Evolutionary conservation across 2,113 vertebrate genomes (phyloP), one percentile per base, ranked within the genome.

Genomic region (Daubentonia madagascariensis): DNA sequence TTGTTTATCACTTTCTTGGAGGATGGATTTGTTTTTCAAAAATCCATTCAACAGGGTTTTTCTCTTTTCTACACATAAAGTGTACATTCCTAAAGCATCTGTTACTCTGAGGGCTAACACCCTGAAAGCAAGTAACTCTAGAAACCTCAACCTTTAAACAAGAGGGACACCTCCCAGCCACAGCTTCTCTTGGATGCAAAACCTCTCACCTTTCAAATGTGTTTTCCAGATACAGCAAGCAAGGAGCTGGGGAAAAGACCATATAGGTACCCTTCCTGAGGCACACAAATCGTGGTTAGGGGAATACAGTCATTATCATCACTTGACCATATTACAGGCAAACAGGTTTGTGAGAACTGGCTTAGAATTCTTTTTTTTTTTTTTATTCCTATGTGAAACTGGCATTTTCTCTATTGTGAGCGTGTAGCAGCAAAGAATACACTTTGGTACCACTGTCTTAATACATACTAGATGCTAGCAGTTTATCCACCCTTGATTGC

Each of bases 281-380:
- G 32, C 8, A 32, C 23, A 54, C 73, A 52, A 54, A 85, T 0
- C 32, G 89, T 28, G 5, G 13, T 7, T 14, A 11, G 52, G 3
- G 2, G 7, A 45, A 32, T 5, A 12, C 2, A 11, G 8, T 25
- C 25, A 14, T 32, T 13, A 23, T 5, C 30, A 3, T 12, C 14
- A 16, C 30, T 2, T 30, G 48, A n/a, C 45, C 14, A 1, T 50
- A 8, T 3, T 6, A n/a, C 10, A 50, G 52, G 37, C 12, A 6
- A 67, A 85, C 22, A 52, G 4, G 52, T n/a, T 30, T 67, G 57
- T n/a, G n/a, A 50, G 23, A 80, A 67, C 16, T 35, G 61, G 35
- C 22, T 23, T 18, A n/a, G 90, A 72, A 80, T 30, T 50, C 35
- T 13, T 7, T 57, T 54, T 57, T 63, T 12, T 30, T 63, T 61